Base-by-base conservation (phyloP, 2,113 vertebrate genomes). In the Ameiurus melas region DNA sequence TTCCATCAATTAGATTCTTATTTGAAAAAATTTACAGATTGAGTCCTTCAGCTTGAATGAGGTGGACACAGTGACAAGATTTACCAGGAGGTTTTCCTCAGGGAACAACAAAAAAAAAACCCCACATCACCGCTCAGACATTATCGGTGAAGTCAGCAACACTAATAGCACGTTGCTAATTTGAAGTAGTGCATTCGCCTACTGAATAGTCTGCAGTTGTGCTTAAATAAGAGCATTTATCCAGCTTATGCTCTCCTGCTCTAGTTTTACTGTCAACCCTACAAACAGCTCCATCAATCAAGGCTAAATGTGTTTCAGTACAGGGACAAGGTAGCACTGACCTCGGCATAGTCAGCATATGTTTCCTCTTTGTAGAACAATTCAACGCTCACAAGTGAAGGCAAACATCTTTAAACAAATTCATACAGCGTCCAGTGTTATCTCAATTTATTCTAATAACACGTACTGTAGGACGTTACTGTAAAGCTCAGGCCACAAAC, bases 141-240 rank as follows among this genome's bases (percentile, higher is more conserved):
- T 85, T 57, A 82, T n/a, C 43, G 83, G 64, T 86, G 30, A 83
- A 55, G 85, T 87, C 60, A 70, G 70, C 62, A 70, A 53, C 71
- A 22, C 81, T 71, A 89, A 87, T 79, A 75, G 78, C 81, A 71
- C 9, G 51, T 20, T 87, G 81, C 85, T 89, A 80, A 89, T 80
- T 30, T 71, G 13, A n/a, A 73, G 20, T 51, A 9, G 64, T 57
- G 84, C 5, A 62, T 81, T 82, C n/a, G 9, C n/a, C 71, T 36
- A 68, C 60, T 10, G 27, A 83, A 66, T 33, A 51, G 60, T 60
- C 78, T 20, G 8, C 77, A 43, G 43, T 68, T 36, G 27, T 70
- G 85, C 71, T 73, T 25, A 81, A 71, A 53, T 17, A 36, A 43
- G 53, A 73, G 53, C 68, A 60, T 86, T 73, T 75, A 73, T 82